Conservation (phyloP, 1,140 invertebrate genomes). For the Planococcus citri region DNA sequence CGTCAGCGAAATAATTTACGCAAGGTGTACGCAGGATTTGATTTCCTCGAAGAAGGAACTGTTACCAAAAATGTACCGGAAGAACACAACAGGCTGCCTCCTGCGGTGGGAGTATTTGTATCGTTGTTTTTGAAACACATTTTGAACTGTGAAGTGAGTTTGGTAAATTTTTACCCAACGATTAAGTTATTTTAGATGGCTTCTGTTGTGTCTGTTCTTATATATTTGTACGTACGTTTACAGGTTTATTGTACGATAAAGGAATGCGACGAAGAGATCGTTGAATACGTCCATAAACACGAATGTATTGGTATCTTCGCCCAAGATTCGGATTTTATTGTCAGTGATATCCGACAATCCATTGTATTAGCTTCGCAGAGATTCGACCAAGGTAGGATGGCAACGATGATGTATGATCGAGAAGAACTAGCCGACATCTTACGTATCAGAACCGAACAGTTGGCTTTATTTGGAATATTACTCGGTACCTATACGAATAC, state of each 20-base stretch:
- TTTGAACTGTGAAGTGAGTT: slow-evolving; percentile 27
- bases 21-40: slow-evolving; percentile 30
- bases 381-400: background rate
- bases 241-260: slow-evolving; percentile 30
- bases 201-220: background rate
- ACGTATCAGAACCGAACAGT: background rate
- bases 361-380: background rate
- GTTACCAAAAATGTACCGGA: slow-evolving; percentile 22
- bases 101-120: slow-evolving; percentile 27
- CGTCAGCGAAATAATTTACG: slow-evolving; percentile 29
- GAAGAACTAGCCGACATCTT: background rate
- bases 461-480: background rate
- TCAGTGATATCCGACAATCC: background rate
- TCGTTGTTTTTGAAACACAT: slow-evolving; percentile 26
- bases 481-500: slow-evolving; percentile 31
- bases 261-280: slow-evolving; percentile 26
- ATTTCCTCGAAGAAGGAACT: slow-evolving; percentile 27
- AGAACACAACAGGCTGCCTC: slow-evolving; percentile 30
- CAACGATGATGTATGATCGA: background rate
- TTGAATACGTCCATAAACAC: background rate
- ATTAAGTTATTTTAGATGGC: background rate
- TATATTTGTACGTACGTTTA: too few relatives aligned
- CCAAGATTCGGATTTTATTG: slow-evolving; percentile 7
- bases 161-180: background rate
- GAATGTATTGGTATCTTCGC: slow-evolving; percentile 4